Conservation (phyloP, 1,140 invertebrate species). For the Calliphora vicina region DNA sequence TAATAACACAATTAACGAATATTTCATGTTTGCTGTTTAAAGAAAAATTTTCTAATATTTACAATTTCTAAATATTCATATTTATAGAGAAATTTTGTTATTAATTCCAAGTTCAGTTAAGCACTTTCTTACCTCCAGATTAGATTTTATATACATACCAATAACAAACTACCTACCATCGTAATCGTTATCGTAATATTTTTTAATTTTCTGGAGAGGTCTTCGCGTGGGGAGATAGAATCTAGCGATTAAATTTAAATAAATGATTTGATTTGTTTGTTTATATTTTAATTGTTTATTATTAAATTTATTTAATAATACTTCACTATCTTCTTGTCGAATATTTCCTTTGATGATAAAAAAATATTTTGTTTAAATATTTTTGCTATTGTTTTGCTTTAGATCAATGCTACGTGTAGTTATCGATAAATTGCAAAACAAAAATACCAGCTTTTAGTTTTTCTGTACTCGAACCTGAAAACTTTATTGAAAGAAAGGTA, state of each 20-base stretch:
- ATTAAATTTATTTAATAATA: no score
- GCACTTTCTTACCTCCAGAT: neutral
- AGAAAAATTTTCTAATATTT: neutral
- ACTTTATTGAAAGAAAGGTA: no score
- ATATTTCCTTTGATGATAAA: neutral
- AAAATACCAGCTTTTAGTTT: no score
- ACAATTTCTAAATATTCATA: neutral
- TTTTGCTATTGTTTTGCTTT: no score
- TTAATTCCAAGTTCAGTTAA: neutral
- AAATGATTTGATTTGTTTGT: neutral
- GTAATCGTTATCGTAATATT: neutral
- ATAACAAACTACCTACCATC: neutral
- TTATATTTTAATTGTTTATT: neutral
- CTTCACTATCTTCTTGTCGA: no score
- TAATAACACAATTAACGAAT: neutral
- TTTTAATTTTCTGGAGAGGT: neutral
- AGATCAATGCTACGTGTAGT: no score
- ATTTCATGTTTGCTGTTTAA: conserved; percentile 1
- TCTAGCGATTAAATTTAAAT: neutral
- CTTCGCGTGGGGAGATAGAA: neutral
- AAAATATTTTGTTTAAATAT: no score
- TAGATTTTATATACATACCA: neutral
- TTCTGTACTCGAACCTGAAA: no score
- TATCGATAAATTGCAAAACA: no score
- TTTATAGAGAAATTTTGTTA: neutral